These are phyloP conservation scores for Anolis sagrei DNA, from an alignment of 2,113 vertebrate genomes.

Conservation along the genomic window DNA sequence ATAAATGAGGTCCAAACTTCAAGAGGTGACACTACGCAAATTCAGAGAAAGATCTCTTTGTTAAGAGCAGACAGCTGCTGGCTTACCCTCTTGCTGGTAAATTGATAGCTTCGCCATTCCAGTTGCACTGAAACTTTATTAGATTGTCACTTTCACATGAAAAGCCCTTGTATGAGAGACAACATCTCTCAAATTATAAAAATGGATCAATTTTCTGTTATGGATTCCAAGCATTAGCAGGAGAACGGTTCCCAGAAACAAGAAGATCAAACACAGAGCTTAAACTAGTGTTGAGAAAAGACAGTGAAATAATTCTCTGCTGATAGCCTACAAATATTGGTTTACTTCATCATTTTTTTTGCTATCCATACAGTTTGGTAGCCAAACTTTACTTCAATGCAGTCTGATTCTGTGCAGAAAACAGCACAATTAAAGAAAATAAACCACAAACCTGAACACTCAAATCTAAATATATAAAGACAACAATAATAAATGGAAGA, in stretches of 20 bases:
- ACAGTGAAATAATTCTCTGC: constrained; percentile 50
- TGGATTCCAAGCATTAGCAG: constrained; percentile 68
- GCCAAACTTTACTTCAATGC: constrained; percentile 23
- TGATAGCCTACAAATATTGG: constrained; percentile 41
- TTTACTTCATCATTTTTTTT: constrained; percentile 57
- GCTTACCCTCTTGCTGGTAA: background rate
- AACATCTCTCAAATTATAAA: constrained; percentile 26
- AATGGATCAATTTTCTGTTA: constrained; percentile 64
- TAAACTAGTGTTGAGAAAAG: constrained; percentile 49
- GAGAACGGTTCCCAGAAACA: constrained; percentile 63
- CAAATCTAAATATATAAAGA: background rate
- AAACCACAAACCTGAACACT: background rate
- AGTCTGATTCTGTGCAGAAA: constrained; percentile 26
- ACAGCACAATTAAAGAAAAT: too few species aligned
- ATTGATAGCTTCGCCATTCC: background rate
- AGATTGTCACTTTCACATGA: constrained; percentile 42
- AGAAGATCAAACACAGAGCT: constrained; percentile 45
- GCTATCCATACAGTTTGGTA: constrained; percentile 46
- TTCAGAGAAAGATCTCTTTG: background rate
- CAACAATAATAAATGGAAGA: background rate
- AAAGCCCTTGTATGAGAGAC: constrained; percentile 51
- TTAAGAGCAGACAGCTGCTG: constrained; percentile 8
- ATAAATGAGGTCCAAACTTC: constrained; percentile 13
- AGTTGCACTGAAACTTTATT: constrained; percentile 40
- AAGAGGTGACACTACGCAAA: background rate